phyloP scores from a whole-genome alignment of 2,888 invertebrate species.

The Sesamia inferens region DNA sequence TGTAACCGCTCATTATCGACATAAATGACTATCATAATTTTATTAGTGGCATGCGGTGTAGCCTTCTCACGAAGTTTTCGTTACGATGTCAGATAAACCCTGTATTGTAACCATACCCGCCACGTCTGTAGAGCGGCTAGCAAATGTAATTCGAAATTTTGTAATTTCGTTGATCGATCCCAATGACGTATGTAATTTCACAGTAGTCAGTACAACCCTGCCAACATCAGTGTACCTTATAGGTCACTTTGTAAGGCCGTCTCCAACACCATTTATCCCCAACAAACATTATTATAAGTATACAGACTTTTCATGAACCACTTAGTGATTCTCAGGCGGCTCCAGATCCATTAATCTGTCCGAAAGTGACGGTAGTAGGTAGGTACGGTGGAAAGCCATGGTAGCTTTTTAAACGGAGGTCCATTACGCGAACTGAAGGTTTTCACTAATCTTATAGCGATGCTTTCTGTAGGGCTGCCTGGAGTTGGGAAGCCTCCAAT shows the following conservation, averaged over 20 bases:
- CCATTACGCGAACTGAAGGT: constrained; percentile 59
- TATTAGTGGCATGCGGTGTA: too few relatives aligned
- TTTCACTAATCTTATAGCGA: constrained; percentile 57
- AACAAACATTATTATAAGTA: constrained; percentile 27
- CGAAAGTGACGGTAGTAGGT: constrained; percentile 47
- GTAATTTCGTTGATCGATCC: not conserved
- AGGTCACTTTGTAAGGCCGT: not conserved
- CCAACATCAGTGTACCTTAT: not conserved
- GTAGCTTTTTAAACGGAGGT: constrained; percentile 61
- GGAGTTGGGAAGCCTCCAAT: not conserved
- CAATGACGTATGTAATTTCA: not conserved
- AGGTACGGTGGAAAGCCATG: constrained; percentile 4
- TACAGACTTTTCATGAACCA: constrained; percentile 52
- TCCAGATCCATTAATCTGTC: constrained; percentile 51
- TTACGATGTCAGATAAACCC: too few relatives aligned
- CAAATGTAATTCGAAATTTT: not conserved
- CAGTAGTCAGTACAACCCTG: not conserved
- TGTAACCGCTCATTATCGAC: too few relatives aligned
- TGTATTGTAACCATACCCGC: too few relatives aligned
- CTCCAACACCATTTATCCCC: constrained; percentile 11
- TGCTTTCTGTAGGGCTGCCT: constrained; percentile 37
- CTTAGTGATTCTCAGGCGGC: constrained; percentile 42
- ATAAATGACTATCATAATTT: too few relatives aligned
- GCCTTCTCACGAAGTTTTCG: too few relatives aligned
- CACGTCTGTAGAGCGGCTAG: too few relatives aligned